phyloP scores from a whole-genome alignment of 2,888 invertebrate species.

The Kryphioiulus occultus region DNA sequence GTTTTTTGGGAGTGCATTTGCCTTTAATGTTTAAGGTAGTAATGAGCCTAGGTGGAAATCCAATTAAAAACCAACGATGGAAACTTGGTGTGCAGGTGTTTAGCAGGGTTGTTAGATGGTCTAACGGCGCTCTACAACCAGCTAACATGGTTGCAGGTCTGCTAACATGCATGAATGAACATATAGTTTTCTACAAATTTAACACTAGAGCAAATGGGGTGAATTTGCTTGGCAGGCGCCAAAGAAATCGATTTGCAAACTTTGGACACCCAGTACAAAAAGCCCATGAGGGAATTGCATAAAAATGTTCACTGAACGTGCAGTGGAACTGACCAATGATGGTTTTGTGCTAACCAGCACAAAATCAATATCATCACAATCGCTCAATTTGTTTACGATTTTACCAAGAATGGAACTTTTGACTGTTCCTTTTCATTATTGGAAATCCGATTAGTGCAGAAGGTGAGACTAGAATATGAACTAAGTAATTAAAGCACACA shows the following conservation, averaged over 20 bases:
- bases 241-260: background rate
- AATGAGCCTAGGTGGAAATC: slow-evolving; percentile 9
- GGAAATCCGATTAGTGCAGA: no score
- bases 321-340: background rate
- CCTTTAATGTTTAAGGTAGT: background rate
- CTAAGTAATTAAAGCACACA: no score
- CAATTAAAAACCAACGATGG: background rate
- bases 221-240: background rate
- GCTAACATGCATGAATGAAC: background rate
- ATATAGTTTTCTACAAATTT: background rate
- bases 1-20: background rate
- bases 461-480: no score
- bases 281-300: background rate
- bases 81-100: background rate
- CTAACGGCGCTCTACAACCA: background rate
- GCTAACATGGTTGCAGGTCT: no score
- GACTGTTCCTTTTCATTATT: no score
- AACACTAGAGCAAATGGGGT: background rate
- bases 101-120: background rate
- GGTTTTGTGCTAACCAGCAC: background rate
- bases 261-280: background rate
- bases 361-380: background rate
- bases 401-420: no score
- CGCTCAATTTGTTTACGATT: no score
- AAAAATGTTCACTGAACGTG: background rate